Evolutionary conservation across 1,140 invertebrate genomes (phyloP), one percentile per base, ranked within the genome.

Genomic region (Hylyphantes graminicola): DNA sequence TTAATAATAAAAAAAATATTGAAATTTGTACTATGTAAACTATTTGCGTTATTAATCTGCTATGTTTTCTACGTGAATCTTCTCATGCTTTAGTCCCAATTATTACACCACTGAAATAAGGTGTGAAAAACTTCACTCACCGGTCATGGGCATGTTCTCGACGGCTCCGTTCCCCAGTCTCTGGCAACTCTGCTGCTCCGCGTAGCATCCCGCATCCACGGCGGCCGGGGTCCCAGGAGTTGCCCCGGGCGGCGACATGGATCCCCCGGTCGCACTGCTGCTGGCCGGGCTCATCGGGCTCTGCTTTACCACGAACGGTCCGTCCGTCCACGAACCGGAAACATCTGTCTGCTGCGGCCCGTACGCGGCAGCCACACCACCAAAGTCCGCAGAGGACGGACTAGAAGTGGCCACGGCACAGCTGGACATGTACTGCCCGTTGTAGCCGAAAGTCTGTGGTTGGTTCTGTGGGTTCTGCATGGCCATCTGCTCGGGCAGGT

Each of bases 401-500:
- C 51, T 51, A 48, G 67, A 17, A 9, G 70, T 53, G 35, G 57
- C 75, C 48, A 78, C 63, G 7, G 86, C 84, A 21, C 85, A 85
- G 35, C 85, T 85, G 61, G 79, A 15, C 76, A 85, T 55, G 76
- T 86, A 86, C 55, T 86, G 86, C 55, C 85, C 74, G 59, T 70
- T 54, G 63, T 64, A 74, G 12, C 17, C 15, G 15, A 68, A 64
- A 19, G 17, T 67, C 7, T 72, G 78, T 0, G 17, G 67, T 51
- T 65, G 54, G 11, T 53, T 7, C 0, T 35, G 68, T 2, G 12
- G 72, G 61, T 48, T 51, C 50, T 11, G 21, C 53, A 70, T 70
- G 67, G 73, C 73, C 68, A 85, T 87, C n/a, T 83, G 64, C 5
- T 70, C 67, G 17, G 35, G 35, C 2, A 35, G 1, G 50, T 78